These are phyloP conservation scores for Ammospiza nelsoni DNA, from an alignment of 2,113 vertebrate genomes.

Conservation along the genomic window DNA sequence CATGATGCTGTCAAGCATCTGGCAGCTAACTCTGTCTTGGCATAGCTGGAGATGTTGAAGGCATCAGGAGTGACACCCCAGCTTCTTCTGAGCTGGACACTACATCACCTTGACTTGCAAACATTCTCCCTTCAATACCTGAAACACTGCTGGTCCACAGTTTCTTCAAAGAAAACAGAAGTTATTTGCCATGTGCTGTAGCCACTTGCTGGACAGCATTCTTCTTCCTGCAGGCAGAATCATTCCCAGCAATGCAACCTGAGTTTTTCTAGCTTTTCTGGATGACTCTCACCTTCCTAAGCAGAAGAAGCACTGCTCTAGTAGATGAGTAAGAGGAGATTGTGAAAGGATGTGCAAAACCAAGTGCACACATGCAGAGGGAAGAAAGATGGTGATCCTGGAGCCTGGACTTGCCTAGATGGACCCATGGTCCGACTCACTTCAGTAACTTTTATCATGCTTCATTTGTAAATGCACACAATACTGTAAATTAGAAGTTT, in stretches of 20 bases:
- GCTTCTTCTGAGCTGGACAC: background rate
- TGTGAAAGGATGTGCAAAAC: background rate
- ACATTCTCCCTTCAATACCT: background rate
- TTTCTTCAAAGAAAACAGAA: background rate
- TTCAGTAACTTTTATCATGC: background rate
- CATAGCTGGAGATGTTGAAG: background rate
- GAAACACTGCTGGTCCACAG: background rate
- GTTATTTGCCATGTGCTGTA: background rate
- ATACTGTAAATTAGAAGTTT: background rate
- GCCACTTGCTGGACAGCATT: background rate
- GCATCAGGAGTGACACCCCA: background rate
- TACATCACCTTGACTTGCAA: background rate
- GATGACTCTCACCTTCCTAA: background rate
- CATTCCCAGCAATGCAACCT: background rate
- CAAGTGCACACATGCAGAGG: background rate
- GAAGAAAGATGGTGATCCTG: background rate
- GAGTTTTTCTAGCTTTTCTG: background rate
- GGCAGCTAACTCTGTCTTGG: background rate
- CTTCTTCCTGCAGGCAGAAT: background rate
- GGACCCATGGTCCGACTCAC: background rate
- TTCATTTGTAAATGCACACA: rapidly evolving
- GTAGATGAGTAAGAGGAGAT: background rate
- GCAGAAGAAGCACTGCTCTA: background rate
- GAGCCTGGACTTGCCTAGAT: background rate
- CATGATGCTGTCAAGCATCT: background rate